Evolutionary conservation across 2,797 vertebrate species (phyloP).

Genomic region (Xyrichtys novacula): DNA sequence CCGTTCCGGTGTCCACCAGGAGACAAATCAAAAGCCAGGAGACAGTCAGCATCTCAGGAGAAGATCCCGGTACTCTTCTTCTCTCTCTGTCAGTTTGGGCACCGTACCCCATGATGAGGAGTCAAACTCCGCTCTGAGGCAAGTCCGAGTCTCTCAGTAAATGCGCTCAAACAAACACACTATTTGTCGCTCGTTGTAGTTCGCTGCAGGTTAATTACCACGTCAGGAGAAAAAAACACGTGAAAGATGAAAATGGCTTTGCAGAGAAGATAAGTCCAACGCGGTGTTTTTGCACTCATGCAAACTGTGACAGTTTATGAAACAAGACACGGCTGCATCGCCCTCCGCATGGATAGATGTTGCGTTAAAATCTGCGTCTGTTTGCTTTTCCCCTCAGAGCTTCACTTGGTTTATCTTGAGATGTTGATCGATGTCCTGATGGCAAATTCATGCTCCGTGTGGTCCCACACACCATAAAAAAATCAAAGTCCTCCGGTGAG

Average conservation of each 20-base stretch:
- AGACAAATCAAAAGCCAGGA: slow-evolving; percentile 87
- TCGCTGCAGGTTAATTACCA: slow-evolving; percentile 34
- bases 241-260: slow-evolving; percentile 16
- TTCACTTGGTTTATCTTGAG: slow-evolving; percentile 51
- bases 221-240: slow-evolving; percentile 21
- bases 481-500: slow-evolving; percentile 68
- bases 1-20: slow-evolving; percentile 84
- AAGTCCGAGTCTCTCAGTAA: slow-evolving; percentile 70
- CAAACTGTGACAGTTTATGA: slow-evolving; percentile 55
- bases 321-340: slow-evolving; percentile 57
- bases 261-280: slow-evolving; percentile 59
- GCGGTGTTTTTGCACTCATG: slow-evolving; percentile 52
- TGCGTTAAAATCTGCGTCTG: slow-evolving; percentile 61
- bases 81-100: slow-evolving; percentile 83
- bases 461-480: slow-evolving; percentile 18
- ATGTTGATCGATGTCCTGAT: slow-evolving; percentile 59
- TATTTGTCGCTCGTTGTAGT: slow-evolving; percentile 25
- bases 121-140: slow-evolving; percentile 74
- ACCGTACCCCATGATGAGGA: slow-evolving; percentile 87
- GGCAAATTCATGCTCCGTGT: slow-evolving; percentile 73
- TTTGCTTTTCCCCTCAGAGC: slow-evolving; percentile 29
- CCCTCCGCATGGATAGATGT: slow-evolving; percentile 57
- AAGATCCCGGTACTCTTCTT: slow-evolving; percentile 83
- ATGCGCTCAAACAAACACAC: slow-evolving; percentile 43
- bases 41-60: slow-evolving; percentile 83